Conservation (phyloP, 2,797 vertebrate genomes). For the Melanotaenia maccullochi region DNA sequence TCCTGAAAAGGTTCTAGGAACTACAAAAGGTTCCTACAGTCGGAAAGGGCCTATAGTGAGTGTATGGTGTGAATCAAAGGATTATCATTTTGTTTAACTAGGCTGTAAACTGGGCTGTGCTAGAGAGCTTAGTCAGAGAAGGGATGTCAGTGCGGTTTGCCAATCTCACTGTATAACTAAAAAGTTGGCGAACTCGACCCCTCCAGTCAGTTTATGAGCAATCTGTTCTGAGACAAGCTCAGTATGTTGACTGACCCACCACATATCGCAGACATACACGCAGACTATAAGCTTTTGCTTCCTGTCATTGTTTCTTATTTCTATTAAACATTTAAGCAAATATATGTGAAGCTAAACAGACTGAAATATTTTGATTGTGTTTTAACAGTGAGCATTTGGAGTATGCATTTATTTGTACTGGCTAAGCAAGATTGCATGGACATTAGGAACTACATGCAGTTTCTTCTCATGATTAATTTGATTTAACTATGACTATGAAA, state of each 20-base stretch:
- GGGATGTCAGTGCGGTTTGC: not conserved
- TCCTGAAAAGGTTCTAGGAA: no score
- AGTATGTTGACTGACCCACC: not conserved
- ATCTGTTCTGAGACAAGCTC: not conserved
- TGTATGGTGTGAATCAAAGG: slow-evolving; percentile 1
- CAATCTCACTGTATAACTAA: not conserved
- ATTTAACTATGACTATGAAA: not conserved
- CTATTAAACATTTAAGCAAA: not conserved
- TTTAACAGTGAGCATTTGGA: not conserved
- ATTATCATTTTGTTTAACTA: not conserved
- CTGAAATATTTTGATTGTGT: not conserved
- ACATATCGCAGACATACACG: slow-evolving; percentile 4
- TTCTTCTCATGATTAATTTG: not conserved
- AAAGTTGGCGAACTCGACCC: slow-evolving; percentile 4
- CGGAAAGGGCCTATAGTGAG: not conserved
- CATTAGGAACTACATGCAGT: not conserved
- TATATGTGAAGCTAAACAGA: not conserved
- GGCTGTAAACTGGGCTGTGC: not conserved
- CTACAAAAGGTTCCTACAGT: no score
- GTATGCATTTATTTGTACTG: not conserved
- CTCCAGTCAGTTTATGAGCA: slow-evolving; percentile 6
- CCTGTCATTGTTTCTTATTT: not conserved
- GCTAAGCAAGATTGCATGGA: not conserved
- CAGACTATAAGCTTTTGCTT: not conserved
- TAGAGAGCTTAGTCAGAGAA: not conserved